Conservation (phyloP, 2,797 vertebrate species). For the Lerista edwardsae region DNA sequence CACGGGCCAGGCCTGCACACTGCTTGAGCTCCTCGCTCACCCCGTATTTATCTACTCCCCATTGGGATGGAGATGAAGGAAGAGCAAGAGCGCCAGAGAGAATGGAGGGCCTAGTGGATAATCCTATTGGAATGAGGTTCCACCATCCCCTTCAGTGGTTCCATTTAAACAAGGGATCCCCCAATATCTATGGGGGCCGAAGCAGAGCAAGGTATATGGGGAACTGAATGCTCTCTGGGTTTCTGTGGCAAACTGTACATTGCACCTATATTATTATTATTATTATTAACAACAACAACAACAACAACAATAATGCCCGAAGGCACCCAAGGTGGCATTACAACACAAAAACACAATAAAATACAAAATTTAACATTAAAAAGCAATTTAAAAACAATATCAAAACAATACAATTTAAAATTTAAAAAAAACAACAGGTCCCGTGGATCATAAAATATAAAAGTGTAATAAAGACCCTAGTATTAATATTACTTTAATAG, state of each 20-base stretch:
- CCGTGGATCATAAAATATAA: too few relatives aligned
- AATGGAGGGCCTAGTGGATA: constrained; percentile 15
- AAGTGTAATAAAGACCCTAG: not conserved
- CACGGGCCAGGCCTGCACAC: not conserved
- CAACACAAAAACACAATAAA: too few relatives aligned
- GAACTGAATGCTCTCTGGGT: not conserved
- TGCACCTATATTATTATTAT: too few relatives aligned
- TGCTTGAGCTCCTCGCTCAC: not conserved
- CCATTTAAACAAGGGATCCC: not conserved
- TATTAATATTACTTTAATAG: not conserved
- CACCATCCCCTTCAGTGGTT: not conserved
- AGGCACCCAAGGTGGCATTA: too few relatives aligned
- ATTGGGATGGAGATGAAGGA: constrained; percentile 9
- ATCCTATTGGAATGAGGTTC: not conserved
- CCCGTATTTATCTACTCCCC: not conserved
- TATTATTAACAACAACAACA: too few relatives aligned
- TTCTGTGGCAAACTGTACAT: not conserved
- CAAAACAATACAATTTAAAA: too few relatives aligned
- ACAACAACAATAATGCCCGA: too few relatives aligned
- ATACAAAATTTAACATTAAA: too few relatives aligned
- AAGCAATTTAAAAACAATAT: too few relatives aligned
- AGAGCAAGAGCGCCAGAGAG: not conserved
- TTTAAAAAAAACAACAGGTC: too few relatives aligned
- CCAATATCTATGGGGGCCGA: not conserved
- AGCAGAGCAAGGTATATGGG: not conserved